Percentiles rank a stretch among this genome's conserved stretches.
These are phyloP conservation scores for Hoplodrina ambigua DNA, from an alignment of 2,888 invertebrate genomes.

Conservation along the genomic window DNA sequence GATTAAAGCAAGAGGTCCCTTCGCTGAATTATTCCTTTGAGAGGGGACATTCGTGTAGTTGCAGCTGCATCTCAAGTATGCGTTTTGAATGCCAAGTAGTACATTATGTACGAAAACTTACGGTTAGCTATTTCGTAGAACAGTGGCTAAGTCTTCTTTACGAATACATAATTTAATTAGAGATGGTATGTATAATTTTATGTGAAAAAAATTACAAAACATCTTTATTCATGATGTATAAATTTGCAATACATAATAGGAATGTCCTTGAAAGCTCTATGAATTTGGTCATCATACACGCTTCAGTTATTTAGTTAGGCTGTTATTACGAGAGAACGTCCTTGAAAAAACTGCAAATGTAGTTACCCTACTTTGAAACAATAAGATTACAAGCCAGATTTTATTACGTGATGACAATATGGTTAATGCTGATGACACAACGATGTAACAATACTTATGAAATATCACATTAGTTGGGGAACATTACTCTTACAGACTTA, in stretches of 20 bases:
- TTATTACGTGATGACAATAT: constrained; percentile 63
- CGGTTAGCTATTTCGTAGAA: constrained; percentile 69
- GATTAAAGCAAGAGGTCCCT: constrained; percentile 45
- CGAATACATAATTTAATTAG: constrained; percentile 61
- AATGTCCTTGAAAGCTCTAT: constrained; percentile 50
- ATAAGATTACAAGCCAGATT: constrained; percentile 61
- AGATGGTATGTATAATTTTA: constrained; percentile 8
- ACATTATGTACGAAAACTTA: constrained; percentile 73
- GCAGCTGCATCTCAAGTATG: constrained; percentile 68
- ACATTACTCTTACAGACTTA: constrained; percentile 55
- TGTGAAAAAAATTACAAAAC: constrained; percentile 23
- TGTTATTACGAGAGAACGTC: constrained; percentile 45
- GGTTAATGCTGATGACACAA: constrained; percentile 62
- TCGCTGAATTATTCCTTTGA: constrained; percentile 48
- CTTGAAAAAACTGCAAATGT: constrained; percentile 48
- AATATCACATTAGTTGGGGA: constrained; percentile 48
- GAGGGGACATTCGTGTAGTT: constrained; percentile 55
- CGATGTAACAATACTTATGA: constrained; percentile 66
- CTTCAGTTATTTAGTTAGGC: constrained; percentile 52
- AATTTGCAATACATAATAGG: constrained; percentile 52
- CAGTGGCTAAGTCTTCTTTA: constrained; percentile 60
- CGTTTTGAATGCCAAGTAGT: constrained; percentile 74
- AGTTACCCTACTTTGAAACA: constrained; percentile 61
- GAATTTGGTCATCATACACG: constrained; percentile 48
- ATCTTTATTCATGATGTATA: constrained; percentile 23